Conservation (phyloP, 2,797 vertebrate genomes). For the Oryzias sinensis region DNA sequence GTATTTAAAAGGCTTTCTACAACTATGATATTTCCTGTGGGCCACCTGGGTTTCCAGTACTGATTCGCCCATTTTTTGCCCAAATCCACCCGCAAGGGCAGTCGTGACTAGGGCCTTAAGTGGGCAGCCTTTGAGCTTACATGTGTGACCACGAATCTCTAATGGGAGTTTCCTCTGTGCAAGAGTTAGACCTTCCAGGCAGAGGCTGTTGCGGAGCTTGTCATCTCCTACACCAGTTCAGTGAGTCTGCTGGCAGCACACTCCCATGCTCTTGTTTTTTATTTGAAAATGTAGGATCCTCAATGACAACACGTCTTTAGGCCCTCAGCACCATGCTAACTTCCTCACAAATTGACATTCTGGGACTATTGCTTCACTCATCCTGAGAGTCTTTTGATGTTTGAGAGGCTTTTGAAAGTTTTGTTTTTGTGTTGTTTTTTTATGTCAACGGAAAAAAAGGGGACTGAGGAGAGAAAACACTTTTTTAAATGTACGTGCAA, state of each 20-base stretch:
- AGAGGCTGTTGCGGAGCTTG: constrained; percentile 32
- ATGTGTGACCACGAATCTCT: constrained; percentile 3
- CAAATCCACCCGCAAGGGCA: too few species aligned
- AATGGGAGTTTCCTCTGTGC: constrained; percentile 18
- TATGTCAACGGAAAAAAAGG: constrained; percentile 46
- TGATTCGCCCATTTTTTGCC: too few species aligned
- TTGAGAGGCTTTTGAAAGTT: constrained; percentile 63
- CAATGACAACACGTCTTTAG: constrained; percentile 73
- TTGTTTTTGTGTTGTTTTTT: constrained; percentile 36
- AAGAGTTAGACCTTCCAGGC: constrained; percentile 11
- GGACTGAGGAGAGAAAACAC: constrained; percentile 19
- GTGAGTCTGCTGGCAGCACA: constrained; percentile 48
- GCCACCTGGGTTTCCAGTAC: too few species aligned
- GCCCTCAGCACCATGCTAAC: constrained; percentile 41
- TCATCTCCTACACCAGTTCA: constrained; percentile 46
- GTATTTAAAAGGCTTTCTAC: too few species aligned
- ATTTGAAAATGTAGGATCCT: constrained; percentile 70
- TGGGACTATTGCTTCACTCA: constrained; percentile 55
- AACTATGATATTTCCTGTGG: not conserved
- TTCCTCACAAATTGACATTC: constrained; percentile 64
- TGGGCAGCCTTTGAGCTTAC: not conserved
- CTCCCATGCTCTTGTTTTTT: constrained; percentile 23
- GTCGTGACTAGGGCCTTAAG: not conserved
- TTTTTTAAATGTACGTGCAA: too few species aligned
- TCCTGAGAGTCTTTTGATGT: constrained; percentile 58